Conservation (phyloP, 1,140 invertebrate species). For the Varroa destructor region DNA sequence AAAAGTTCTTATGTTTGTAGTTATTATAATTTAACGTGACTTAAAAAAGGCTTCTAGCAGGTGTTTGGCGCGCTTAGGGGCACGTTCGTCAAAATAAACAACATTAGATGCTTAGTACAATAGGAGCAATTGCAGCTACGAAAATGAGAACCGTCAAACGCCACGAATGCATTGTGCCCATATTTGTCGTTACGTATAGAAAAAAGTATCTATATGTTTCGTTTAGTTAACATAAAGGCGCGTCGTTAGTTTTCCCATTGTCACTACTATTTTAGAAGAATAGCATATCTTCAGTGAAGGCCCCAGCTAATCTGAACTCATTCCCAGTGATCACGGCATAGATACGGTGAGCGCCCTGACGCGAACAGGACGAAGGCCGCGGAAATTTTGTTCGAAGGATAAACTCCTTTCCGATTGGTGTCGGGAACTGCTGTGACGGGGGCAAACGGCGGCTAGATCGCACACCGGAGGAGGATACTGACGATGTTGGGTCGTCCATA, state of each 20-base stretch:
- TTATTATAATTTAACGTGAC: no score
- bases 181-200: neutral
- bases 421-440: conserved; percentile 44
- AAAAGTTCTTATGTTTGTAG: no score
- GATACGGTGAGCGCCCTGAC: conserved; percentile 49
- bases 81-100: no score
- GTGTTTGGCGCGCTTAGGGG: no score
- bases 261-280: conserved; percentile 41
- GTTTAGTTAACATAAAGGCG: no score
- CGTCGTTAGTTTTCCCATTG: no score
- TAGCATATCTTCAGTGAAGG: conserved; percentile 56
- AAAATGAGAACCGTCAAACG: neutral
- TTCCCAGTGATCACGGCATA: conserved; percentile 51
- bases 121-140: no score
- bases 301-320: conserved; percentile 53
- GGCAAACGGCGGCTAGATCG: conserved; percentile 28
- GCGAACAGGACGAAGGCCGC: conserved; percentile 50
- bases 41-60: no score
- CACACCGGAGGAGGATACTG: neutral
- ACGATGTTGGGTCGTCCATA: conserved; percentile 38
- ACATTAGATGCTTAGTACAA: no score
- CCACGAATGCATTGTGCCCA: neutral
- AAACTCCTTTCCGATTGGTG: conserved; percentile 51
- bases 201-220: no score
- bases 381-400: conserved; percentile 51